These are phyloP conservation scores for Aurelia sp. DNA, from an alignment of 30 jellyfish, hydroid and myxozoan species.

Conservation along the genomic window DNA sequence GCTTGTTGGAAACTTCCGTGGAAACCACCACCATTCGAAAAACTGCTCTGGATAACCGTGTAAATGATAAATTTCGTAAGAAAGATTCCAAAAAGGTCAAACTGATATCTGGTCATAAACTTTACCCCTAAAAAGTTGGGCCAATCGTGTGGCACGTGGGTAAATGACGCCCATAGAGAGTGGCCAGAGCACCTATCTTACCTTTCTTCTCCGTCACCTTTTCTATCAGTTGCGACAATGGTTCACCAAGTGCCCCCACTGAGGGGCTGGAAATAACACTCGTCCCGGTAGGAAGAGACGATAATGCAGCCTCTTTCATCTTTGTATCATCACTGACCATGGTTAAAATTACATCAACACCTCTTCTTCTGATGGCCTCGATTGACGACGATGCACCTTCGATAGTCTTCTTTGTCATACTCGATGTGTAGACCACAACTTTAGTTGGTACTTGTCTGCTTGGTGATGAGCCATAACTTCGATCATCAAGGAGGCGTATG, in stretches of 20 bases:
- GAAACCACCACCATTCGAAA: no score
- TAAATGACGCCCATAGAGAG: no score
- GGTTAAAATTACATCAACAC: slow-evolving; percentile 21
- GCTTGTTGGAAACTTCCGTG: no score
- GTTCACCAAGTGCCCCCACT: slow-evolving; percentile 39
- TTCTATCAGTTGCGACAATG: slow-evolving; percentile 26
- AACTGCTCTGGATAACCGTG: no score
- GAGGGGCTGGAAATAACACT: slow-evolving; percentile 31
- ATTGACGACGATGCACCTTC: slow-evolving; percentile 29
- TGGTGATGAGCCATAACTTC: slow-evolving; percentile 9
- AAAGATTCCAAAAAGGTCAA: no score
- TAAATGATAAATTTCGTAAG: no score
- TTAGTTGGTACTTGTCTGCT: slow-evolving; percentile 44
- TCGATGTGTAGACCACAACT: slow-evolving; percentile 49
- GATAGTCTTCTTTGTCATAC: slow-evolving; percentile 21
- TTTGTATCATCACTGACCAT: slow-evolving; percentile 18
- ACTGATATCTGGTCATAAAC: no score
- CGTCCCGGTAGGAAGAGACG: slow-evolving; percentile 32
- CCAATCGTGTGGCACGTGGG: no score
- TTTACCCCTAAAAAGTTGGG: no score
- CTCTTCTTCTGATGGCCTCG: slow-evolving; percentile 13
- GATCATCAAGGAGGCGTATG: slow-evolving; percentile 26
- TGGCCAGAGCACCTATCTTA: not conserved
- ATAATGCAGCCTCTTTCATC: slow-evolving; percentile 5
- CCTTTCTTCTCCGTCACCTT: slow-evolving; percentile 44